Evolutionary conservation across 2,113 vertebrate species (phyloP).

Genomic region (Turdus rufiventris): DNA sequence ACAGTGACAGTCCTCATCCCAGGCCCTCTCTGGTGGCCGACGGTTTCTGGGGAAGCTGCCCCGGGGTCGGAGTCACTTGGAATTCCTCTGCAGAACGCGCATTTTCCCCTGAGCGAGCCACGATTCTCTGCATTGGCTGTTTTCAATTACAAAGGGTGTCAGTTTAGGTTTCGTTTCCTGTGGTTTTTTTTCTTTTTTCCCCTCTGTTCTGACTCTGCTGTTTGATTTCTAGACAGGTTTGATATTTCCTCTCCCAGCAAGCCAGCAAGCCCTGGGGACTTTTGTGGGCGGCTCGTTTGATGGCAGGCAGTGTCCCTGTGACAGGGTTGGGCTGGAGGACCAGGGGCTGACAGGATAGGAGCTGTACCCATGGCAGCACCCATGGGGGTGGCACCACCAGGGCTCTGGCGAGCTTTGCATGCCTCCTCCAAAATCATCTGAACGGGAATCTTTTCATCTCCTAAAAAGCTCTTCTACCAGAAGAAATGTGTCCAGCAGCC

Average conservation of each 20-base stretch:
- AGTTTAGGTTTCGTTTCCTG: neutral
- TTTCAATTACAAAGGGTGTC: neutral
- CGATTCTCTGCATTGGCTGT: neutral
- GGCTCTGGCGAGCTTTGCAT: neutral
- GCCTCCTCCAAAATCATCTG: neutral
- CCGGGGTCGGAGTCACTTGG: accelerated
- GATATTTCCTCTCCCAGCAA: neutral
- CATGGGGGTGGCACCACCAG: neutral
- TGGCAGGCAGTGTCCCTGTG: accelerated
- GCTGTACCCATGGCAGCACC: neutral
- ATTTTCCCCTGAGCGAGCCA: neutral
- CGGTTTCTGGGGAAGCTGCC: neutral
- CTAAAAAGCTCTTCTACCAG: neutral
- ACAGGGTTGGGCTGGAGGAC: neutral
- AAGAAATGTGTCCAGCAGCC: neutral
- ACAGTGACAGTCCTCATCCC: accelerated
- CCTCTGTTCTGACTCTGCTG: neutral
- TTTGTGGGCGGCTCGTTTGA: neutral
- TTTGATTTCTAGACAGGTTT: conserved; percentile 22
- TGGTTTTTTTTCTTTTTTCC: neutral
- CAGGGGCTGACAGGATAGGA: accelerated
- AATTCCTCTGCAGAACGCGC: neutral
- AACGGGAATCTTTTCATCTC: neutral
- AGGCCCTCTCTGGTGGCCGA: neutral
- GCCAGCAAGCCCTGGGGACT: neutral